Evolutionary conservation across 2,888 invertebrate species (phyloP).

Genomic region (Salpingus planirostris): DNA sequence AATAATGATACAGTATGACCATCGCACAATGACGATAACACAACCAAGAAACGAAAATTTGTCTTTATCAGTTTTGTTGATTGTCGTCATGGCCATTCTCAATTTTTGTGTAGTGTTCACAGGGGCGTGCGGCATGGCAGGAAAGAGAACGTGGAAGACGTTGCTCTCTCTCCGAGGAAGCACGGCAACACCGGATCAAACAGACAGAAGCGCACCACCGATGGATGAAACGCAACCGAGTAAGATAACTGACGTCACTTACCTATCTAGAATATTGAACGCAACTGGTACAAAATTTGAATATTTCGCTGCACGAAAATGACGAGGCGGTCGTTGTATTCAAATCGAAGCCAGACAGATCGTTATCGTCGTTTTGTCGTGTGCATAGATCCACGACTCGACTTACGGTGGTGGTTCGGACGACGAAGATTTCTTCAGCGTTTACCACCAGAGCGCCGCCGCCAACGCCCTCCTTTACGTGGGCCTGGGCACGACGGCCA

Average conservation of each 20-base stretch:
- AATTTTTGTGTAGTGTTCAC: conserved; percentile 54
- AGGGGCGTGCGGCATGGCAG: conserved; percentile 78
- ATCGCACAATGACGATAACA: too few relatives aligned
- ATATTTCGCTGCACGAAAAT: too few relatives aligned
- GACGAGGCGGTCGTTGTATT: too few relatives aligned
- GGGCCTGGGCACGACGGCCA: conserved; percentile 71
- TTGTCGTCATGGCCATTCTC: neutral
- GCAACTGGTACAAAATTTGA: too few relatives aligned
- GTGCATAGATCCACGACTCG: conserved; percentile 81
- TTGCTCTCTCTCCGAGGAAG: conserved; percentile 61
- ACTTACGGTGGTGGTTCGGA: conserved; percentile 60
- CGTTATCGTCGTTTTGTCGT: too few relatives aligned
- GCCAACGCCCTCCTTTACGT: conserved; percentile 79
- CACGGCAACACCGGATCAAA: conserved; percentile 51
- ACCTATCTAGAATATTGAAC: too few relatives aligned
- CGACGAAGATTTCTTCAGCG: conserved; percentile 59
- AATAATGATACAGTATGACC: too few relatives aligned
- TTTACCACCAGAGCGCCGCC: conserved; percentile 67
- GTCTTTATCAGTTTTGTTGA: too few relatives aligned
- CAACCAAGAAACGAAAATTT: too few relatives aligned
- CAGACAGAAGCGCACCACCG: conserved; percentile 57
- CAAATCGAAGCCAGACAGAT: too few relatives aligned
- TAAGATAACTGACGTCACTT: too few relatives aligned
- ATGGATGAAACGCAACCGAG: conserved; percentile 84
- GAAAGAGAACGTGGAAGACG: conserved; percentile 52